Base-by-base conservation (phyloP, 1,140 invertebrate species). In the Drosophila carrolli region DNA sequence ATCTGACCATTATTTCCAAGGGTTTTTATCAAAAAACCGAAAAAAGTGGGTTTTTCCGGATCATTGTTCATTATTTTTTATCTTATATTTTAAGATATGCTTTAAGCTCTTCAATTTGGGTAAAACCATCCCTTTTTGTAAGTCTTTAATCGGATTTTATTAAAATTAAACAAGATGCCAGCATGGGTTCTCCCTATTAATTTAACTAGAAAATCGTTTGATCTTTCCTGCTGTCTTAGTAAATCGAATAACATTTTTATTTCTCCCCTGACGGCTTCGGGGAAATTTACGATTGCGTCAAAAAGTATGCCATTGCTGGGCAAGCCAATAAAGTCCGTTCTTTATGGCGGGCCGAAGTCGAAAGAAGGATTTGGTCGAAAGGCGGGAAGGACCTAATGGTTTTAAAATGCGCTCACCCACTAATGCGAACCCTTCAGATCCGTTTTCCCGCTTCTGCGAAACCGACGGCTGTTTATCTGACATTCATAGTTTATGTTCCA, bases 401-500 rank as follows among this genome's bases (percentile, higher is more conserved):
- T 60, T 55, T 55, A 68, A 41, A 76, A 76, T 78, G 66, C 71
- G 57, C 68, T 59, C 63, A 54, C 48, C 57, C 63, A 48, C 78
- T 86, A 81, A 78, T 78, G 66, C 66, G 38, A 67, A 57, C 80
- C 68, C 78, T 50, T 67, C 44, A 46, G 47, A 68, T 67, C 38
- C 65, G 32, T 38, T 32, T 44, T 43, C 19, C 37, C 16, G 29
- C 37, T 43, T 29, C 46, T 53, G 38, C 38, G 46, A 53, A 54
- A 53, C 54, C 44, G 53, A 57, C 41, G 55, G 70, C 70, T 73
- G 70, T 73, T 85, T 85, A 85, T 85, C 85, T 85, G 82, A 85
- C 82, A 85, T 85, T 85, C 83, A 85, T 85, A 85, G 82, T 82
- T 88, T 75, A 78, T 86, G 78, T 71, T 81, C 54, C 65, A 16